Evolutionary conservation across 2,797 vertebrate species (phyloP), one percentile per base, ranked within the genome.

Genomic region (Rhabdophis nuchalis): DNA sequence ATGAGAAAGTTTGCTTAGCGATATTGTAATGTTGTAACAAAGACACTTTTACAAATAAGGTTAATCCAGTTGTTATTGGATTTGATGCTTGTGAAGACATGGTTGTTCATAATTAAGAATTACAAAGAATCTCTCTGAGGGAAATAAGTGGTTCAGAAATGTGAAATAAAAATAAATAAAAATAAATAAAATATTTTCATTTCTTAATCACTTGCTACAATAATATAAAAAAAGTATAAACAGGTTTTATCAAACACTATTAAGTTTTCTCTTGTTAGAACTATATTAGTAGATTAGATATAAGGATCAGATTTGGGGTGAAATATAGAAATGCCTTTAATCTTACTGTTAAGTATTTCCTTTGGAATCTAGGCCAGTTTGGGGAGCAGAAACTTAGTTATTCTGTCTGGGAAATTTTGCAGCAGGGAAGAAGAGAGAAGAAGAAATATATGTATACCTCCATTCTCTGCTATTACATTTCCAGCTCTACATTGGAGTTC

Each of bases 31-130:
- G 64, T 93, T 94, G 60, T 93, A 18, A 20, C 52, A 92, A 2
- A 29, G 46, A 87, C 29, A 88, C 58, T 86, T 92, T 92, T 92
- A 87, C 23, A 61, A 94, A 57, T 56, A 90, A 90, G 94, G 90
- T 88, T 1, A 61, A 54, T 86, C 89, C 88, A 92, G 58, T 91
- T 91, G 52, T 0, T 0, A 0, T 91, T 50, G 46, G 46, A 89
- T 60, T 13, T 29, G 12, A 46, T 64, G 93, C 14, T 56, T 92
- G 88, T 93, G 88, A 41, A 58, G 82, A 90, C 68, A 16, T 85
- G 77, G 41, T 85, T 77, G 27, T 58, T 1, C 0, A 0, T 2
- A n/a, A 10, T 27, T 13, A 41, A 41, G 60, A 0, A 85, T 52
- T 93, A 86, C 61, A 85, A n/a, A 54, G 53, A 54, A 13, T 54